Base-by-base conservation (phyloP, 2,797 vertebrate species). In the Poecilia gillii region DNA sequence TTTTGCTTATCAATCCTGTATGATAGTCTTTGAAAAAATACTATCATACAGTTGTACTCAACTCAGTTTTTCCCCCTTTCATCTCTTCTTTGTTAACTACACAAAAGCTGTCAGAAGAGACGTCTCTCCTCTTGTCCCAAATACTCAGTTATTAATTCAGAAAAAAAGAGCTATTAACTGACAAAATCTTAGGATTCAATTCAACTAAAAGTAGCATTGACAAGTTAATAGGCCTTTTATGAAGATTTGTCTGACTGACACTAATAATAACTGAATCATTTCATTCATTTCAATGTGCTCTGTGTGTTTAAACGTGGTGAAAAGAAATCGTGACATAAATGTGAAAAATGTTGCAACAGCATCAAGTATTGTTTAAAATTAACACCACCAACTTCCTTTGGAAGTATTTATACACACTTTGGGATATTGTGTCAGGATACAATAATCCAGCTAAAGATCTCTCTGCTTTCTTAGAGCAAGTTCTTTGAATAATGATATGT, bases 391-490 rank as follows among this genome's bases (percentile, higher is more conserved):
- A 20, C 20, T 25, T 68, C 18, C 18, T 81, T 74, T 75, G 46
- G 84, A 81, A 86, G 39, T 33, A 41, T 84, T 85, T 11, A 78
- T 49, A 9, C 43, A 79, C 51, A 72, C 49, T 62, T 79, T 66
- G 9, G 23, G 25, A 70, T 45, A 43, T 43, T n/a, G 23, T 45
- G 20, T 70, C 39, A 70, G 39, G 66, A 45, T 70, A 43, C 39
- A 70, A n/a, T 43, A 41, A 70, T 6, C 39, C 66, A 43, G 11
- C n/a, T 70, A n/a, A 45, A n/a, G 4, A 41, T 25, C 39, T 41
- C 33, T 41, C 25, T 25, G 8, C 20, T 12, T 70, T 70, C 39
- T 70, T 70, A 12, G 39, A 70, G 39, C 25, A n/a, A 13, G 39
- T n/a, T 23, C 9, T 41, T 18, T 20, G 62, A 66, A 68, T 41